Conservation (phyloP, 1,140 invertebrate genomes). For the Phthorimaea operculella region DNA sequence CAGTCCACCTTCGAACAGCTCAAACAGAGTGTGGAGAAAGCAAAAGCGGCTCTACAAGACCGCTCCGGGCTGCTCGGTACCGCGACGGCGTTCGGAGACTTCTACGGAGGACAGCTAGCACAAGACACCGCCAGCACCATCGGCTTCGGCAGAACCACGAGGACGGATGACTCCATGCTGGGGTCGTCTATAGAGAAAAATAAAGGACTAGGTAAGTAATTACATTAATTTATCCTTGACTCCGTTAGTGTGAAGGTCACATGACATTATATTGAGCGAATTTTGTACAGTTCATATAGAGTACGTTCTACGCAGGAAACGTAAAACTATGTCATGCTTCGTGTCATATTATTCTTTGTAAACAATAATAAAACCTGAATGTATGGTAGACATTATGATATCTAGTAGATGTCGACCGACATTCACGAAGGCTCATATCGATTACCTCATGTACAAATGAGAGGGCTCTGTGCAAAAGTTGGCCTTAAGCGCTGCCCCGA, state of each 20-base stretch:
- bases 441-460: constrained; percentile 15
- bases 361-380: too few relatives aligned
- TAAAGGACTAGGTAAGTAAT: constrained; percentile 54
- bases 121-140: constrained; percentile 42
- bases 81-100: constrained; percentile 70
- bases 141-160: constrained; percentile 43
- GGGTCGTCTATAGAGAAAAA: constrained; percentile 53
- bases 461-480: background rate
- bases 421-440: constrained; percentile 23
- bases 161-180: constrained; percentile 55
- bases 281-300: too few relatives aligned
- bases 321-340: too few relatives aligned
- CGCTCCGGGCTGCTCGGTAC: constrained; percentile 61
- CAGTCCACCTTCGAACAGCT: constrained; percentile 87
- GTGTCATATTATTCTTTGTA: too few relatives aligned
- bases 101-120: constrained; percentile 64
- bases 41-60: constrained; percentile 83
- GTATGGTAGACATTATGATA: too few relatives aligned
- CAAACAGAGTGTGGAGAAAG: constrained; percentile 89
- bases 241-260: constrained; percentile 12
- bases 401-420: constrained; percentile 7
- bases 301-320: too few relatives aligned
- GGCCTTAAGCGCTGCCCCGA: background rate
- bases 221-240: too few relatives aligned
- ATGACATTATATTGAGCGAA: too few relatives aligned